phyloP scores from a whole-genome alignment of 2,888 invertebrate species.

The Acanthoscelides obtectus region DNA sequence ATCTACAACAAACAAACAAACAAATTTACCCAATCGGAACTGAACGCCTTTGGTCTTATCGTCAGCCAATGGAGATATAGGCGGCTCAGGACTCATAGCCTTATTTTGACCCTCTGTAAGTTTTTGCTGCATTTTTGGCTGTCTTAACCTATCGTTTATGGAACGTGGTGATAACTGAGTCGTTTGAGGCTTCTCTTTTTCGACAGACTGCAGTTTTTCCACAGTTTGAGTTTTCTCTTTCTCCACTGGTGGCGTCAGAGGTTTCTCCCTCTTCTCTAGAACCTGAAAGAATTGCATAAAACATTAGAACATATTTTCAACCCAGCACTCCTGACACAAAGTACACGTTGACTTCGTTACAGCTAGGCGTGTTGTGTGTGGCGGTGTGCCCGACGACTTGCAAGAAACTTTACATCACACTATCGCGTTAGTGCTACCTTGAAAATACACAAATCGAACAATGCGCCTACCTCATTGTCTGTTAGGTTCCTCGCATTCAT shows the following conservation, averaged over 20 bases:
- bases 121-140: conserved; percentile 40
- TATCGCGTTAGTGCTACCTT: conserved; percentile 16
- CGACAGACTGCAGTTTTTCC: background rate
- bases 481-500: conserved; percentile 35
- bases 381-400: too few species aligned
- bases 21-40: conserved; percentile 35
- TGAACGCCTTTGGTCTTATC: conserved; percentile 23
- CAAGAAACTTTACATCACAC: too few species aligned
- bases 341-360: too few species aligned
- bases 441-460: conserved; percentile 20
- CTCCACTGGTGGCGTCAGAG: conserved; percentile 3
- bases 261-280: conserved; percentile 11
- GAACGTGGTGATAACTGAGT: conserved; percentile 31
- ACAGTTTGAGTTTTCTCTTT: conserved; percentile 3
- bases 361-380: too few species aligned
- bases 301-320: too few species aligned
- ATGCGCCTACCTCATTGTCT: conserved; percentile 16
- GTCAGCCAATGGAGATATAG: conserved; percentile 13
- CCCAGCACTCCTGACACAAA: too few species aligned
- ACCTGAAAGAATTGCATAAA: background rate
- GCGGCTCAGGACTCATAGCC: conserved; percentile 33
- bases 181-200: conserved; percentile 16
- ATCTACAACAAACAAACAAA: too few species aligned
- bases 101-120: conserved; percentile 32
- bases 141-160: conserved; percentile 42